Conservation (phyloP, 1,140 invertebrate genomes). For the Delia radicum region DNA sequence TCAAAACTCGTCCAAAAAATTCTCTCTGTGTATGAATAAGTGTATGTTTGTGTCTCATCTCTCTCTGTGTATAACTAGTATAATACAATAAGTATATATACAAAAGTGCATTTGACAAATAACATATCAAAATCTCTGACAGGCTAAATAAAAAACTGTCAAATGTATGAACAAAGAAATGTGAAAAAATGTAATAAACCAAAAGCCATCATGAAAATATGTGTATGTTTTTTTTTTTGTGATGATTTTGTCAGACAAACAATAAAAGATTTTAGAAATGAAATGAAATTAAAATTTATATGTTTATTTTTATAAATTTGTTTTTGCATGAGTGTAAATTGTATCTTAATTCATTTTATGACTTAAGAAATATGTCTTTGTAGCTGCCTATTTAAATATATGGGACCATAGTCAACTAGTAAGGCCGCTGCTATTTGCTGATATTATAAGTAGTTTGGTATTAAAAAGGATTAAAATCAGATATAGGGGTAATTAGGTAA, state of each 20-base stretch:
- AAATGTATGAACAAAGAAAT: constrained; percentile 10
- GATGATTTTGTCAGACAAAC: neutral
- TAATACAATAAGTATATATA: neutral
- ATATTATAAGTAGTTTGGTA: too few relatives aligned
- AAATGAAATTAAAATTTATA: neutral
- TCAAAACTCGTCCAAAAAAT: too few relatives aligned
- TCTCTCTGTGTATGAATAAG: too few relatives aligned
- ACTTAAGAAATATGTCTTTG: too few relatives aligned
- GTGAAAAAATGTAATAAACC: neutral
- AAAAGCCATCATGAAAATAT: neutral
- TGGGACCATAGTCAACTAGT: too few relatives aligned
- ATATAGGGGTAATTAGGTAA: too few relatives aligned
- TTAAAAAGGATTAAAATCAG: too few relatives aligned
- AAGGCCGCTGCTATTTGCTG: too few relatives aligned
- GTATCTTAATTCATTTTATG: too few relatives aligned
- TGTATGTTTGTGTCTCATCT: too few relatives aligned
- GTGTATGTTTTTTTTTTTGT: neutral
- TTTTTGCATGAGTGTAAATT: neutral
- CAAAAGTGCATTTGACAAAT: constrained; percentile 15
- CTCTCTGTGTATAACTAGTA: too few relatives aligned
- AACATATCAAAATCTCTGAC: constrained; percentile 23
- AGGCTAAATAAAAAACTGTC: constrained; percentile 20
- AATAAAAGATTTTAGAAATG: neutral
- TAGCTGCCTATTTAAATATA: too few relatives aligned
- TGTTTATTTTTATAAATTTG: neutral